These are phyloP conservation scores for Schizotus pectinicornis DNA, from an alignment of 2,888 invertebrate species.

Conservation along the genomic window DNA sequence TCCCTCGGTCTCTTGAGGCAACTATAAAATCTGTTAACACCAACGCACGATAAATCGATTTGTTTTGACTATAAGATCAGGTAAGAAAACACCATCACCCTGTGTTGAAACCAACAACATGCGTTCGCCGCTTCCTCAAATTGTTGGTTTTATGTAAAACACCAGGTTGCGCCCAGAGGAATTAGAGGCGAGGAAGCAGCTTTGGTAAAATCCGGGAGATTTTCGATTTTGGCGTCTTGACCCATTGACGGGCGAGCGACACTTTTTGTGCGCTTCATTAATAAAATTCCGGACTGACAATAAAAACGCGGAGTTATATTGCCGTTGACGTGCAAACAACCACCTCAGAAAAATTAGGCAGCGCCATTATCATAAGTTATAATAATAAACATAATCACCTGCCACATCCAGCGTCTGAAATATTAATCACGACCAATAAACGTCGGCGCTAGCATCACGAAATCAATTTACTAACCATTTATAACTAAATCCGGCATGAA, in stretches of 20 bases:
- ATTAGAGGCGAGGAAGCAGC: constrained; percentile 3
- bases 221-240: too few species aligned
- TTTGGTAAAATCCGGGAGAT: too few species aligned
- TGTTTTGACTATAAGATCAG: constrained; percentile 33
- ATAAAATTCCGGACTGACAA: too few species aligned
- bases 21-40: constrained; percentile 34
- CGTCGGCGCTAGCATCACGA: constrained; percentile 45
- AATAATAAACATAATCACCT: constrained; percentile 45
- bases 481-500: constrained; percentile 54
- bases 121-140: constrained; percentile 24
- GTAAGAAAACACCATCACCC: constrained; percentile 29
- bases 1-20: constrained; percentile 30
- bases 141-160: constrained; percentile 35
- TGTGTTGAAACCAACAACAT: constrained; percentile 21
- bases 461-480: constrained; percentile 56
- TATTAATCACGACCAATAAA: constrained; percentile 55
- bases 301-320: not conserved
- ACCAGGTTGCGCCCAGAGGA: constrained; percentile 22
- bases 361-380: constrained; percentile 35
- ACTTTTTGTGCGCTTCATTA: too few species aligned
- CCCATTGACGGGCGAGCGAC: too few species aligned
- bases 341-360: constrained; percentile 11
- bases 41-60: constrained; percentile 33
- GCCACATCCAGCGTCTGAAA: constrained; percentile 44
- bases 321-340: constrained; percentile 10